phyloP scores from a whole-genome alignment of 2,797 vertebrate species.

The Halcyon smyrnensis region DNA sequence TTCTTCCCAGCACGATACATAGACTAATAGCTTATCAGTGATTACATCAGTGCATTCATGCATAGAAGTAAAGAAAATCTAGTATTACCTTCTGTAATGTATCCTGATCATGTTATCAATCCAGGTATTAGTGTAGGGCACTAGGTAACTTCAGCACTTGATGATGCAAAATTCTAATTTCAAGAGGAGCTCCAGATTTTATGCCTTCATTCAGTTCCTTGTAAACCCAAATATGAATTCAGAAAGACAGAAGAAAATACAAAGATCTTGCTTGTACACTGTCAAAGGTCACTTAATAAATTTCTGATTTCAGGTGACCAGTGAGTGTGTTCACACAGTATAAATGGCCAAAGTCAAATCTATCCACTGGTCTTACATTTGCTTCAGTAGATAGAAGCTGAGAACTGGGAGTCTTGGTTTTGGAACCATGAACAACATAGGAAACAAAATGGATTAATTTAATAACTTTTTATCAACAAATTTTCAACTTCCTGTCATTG shows the following conservation, averaged over 20 bases:
- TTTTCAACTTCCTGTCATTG: neutral
- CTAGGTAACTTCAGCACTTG: neutral
- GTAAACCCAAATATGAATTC: neutral
- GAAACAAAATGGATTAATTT: neutral
- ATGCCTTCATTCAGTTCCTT: neutral
- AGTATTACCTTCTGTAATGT: neutral
- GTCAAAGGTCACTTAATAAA: neutral
- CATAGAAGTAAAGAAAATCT: neutral
- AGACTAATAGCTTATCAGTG: neutral
- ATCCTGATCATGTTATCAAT: fast-evolving
- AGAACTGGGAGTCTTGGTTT: neutral
- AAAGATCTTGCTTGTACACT: neutral
- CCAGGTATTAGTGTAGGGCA: neutral
- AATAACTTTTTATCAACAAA: neutral
- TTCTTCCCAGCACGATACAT: neutral
- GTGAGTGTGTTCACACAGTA: neutral
- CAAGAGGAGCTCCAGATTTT: neutral
- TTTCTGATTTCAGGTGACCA: neutral
- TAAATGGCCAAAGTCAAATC: neutral
- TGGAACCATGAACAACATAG: neutral
- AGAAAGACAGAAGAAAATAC: neutral
- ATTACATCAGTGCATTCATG: neutral
- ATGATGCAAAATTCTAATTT: neutral
- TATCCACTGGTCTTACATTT: neutral
- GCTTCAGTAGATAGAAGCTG: neutral